A percentile compares a stretch with the other conserved stretches of the same genome.
phyloP scores from a whole-genome alignment of 2,797 vertebrate genomes.

The Enteromius argenteus region DNA sequence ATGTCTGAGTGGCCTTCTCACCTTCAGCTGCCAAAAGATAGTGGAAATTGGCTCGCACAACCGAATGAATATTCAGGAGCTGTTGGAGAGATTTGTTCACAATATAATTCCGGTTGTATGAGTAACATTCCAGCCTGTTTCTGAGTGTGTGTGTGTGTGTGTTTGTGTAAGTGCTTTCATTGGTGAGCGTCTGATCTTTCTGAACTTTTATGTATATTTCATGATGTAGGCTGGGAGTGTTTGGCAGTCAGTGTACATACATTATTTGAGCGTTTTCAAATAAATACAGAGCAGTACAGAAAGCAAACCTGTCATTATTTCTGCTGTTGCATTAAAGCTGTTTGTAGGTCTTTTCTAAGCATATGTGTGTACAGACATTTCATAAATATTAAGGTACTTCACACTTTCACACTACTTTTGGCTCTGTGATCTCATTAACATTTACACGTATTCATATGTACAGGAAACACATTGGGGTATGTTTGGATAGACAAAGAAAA shows the following conservation, averaged over 20 bases:
- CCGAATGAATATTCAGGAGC: slow-evolving; percentile 53
- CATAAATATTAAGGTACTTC: not conserved
- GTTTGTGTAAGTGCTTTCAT: not conserved
- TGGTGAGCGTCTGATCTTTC: slow-evolving; percentile 38
- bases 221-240: slow-evolving; percentile 43
- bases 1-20: slow-evolving; percentile 33
- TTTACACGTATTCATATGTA: not conserved
- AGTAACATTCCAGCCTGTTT: not conserved
- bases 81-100: slow-evolving; percentile 58
- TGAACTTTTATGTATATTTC: slow-evolving; percentile 58
- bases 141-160: not conserved
- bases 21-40: slow-evolving; percentile 42
- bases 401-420: not conserved
- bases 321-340: not conserved
- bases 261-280: slow-evolving; percentile 37
- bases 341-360: not conserved
- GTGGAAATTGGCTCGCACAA: slow-evolving; percentile 31
- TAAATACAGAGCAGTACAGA: slow-evolving; percentile 27
- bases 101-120: slow-evolving; percentile 23
- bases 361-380: not conserved
- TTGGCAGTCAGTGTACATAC: slow-evolving; percentile 49
- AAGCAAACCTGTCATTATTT: slow-evolving; percentile 23
- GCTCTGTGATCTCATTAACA: not conserved
- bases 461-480: not conserved
- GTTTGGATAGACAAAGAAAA: not conserved